Conservation (phyloP, 2,888 invertebrate genomes). For the Caenorhabditis drosophilae region DNA sequence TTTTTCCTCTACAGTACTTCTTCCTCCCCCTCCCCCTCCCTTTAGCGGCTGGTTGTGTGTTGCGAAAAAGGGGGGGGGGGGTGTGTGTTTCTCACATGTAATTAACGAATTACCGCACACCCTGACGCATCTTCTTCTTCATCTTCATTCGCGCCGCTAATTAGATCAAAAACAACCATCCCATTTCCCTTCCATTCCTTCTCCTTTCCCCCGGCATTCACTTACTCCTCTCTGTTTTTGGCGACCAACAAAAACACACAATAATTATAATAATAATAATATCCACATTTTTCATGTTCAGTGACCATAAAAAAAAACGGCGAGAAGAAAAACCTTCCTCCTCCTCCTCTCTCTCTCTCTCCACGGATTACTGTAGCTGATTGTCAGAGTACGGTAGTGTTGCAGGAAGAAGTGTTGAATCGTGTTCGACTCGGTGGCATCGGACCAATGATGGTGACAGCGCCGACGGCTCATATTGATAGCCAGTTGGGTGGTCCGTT, state of each 20-base stretch:
- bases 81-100: too few relatives aligned
- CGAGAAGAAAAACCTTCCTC: not conserved
- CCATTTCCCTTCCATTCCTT: too few relatives aligned
- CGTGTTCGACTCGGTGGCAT: conserved; percentile 84
- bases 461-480: conserved; percentile 76
- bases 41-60: too few relatives aligned
- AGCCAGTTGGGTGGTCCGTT: conserved; percentile 78
- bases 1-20: too few relatives aligned
- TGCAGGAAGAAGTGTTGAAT: conserved; percentile 67
- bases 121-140: not conserved
- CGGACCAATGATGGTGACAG: conserved; percentile 90
- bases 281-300: conserved; percentile 22
- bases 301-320: conserved; percentile 29
- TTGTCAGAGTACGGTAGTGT: not conserved
- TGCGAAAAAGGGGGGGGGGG: too few relatives aligned
- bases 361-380: not conserved
- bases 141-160: not conserved
- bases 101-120: conserved; percentile 4
- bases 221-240: not conserved
- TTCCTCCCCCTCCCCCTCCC: too few relatives aligned
- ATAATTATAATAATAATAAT: too few relatives aligned
- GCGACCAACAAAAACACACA: too few relatives aligned
- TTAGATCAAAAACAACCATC: conserved; percentile 1
- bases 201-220: too few relatives aligned
- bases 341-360: too few relatives aligned